Base-by-base conservation (phyloP, 2,797 vertebrate species). In the Huso huso region DNA sequence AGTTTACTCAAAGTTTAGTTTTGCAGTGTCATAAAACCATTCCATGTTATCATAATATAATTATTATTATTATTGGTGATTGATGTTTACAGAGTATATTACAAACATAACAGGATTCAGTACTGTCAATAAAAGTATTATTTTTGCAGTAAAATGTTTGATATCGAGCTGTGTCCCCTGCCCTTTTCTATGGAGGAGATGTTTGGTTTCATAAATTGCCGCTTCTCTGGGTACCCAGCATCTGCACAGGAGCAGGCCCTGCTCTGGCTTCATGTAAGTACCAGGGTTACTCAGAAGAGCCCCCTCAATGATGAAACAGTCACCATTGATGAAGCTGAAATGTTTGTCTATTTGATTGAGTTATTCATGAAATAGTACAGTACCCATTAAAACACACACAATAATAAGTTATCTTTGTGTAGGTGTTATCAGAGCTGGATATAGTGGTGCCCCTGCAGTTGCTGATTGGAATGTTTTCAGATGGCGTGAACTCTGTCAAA, bases 161-260 rank as follows among this genome's bases (percentile, higher is more conserved):
- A 99, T 75, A 98, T 97, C 52, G 97, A 99, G 77, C 88, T 99
- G 74, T 99, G 97, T 68, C 96, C 97, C 18, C 87, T 99, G 58
- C 97, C 97, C n/a, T 99, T 99, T 84, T 98, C 96, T 74, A 94
- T 99, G 97, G 97, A 99, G 77, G 97, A 99, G 83, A 99, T 99
- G 97, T 99, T 99, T 81, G 94, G 96, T 72, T 99, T 99, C 84
- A 98, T 99, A 75, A 98, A 95, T 76, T 99, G 97, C 82, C 89
- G 97, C 71, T 99, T 99, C 85, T 95, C 95, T 6, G 97, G 97
- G 59, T 98, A 98, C 73, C 94, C 97, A 8, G 95, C 97, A 2
- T 95, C 96, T 55, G 95, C 98, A 68, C 97, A 99, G 73, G 96
- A 99, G 75, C 97, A 99, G 81, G 97, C 97, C 1, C 83, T 99